Conservation (phyloP, 2,888 invertebrate genomes). For the Aelia acuminata region DNA sequence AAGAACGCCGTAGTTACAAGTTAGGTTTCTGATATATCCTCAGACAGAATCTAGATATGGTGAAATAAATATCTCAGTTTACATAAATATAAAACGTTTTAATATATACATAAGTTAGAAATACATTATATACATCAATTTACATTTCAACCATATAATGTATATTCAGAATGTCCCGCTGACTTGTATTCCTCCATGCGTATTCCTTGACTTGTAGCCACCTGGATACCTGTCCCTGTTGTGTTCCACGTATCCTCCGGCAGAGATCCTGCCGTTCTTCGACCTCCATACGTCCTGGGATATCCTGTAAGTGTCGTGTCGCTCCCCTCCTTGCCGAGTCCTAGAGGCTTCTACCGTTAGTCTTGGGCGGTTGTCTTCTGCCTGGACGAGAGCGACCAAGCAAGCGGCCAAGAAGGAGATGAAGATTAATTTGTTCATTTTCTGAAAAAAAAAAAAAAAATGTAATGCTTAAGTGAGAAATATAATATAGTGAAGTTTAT, state of each 20-base stretch:
- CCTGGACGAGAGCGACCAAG: not conserved
- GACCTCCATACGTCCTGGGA: slow-evolving; percentile 56
- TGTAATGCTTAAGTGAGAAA: too few species aligned
- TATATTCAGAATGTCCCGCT: slow-evolving; percentile 15
- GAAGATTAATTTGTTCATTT: not conserved
- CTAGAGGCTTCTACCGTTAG: not conserved
- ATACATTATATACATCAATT: too few species aligned
- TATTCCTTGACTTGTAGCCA: slow-evolving; percentile 18
- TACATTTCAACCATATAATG: too few species aligned
- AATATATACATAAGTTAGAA: too few species aligned
- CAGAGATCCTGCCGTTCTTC: slow-evolving; percentile 52
- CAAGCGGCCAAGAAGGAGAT: slow-evolving; percentile 2
- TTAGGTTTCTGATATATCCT: too few species aligned
- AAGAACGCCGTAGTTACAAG: too few species aligned
- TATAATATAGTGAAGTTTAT: too few species aligned
- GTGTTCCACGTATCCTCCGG: slow-evolving; percentile 60
- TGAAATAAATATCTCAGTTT: too few species aligned
- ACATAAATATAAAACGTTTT: too few species aligned
- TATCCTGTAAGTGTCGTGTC: slow-evolving; percentile 23
- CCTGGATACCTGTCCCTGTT: slow-evolving; percentile 55
- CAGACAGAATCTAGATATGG: too few species aligned
- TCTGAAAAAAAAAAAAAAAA: not conserved
- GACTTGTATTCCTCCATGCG: slow-evolving; percentile 59
- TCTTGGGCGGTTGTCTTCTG: slow-evolving; percentile 25
- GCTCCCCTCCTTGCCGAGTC: not conserved